Evolutionary conservation across 2,113 vertebrate genomes (phyloP), one percentile per base, ranked within the genome.

Genomic region (Propithecus coquereli): DNA sequence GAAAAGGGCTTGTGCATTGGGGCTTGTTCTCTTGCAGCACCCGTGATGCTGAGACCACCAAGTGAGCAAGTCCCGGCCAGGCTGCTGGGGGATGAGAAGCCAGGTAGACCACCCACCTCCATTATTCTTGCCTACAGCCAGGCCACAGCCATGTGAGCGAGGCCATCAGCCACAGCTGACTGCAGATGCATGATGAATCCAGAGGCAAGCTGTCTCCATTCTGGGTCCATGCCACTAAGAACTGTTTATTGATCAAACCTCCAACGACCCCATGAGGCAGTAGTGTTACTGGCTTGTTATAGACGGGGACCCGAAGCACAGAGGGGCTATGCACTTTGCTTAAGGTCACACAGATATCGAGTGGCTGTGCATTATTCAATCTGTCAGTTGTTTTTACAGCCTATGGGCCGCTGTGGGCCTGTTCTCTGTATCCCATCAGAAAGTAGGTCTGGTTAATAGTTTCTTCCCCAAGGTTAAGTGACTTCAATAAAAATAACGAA

Each of bases 21-120:
- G 79, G 27, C 3, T 30, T 2, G 27, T 27, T 54, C 66, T 71
- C 32, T 54, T 50, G 47, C 34, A 45, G 68, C 20, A 2, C 4
- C 5, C 8, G 27, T 70, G 37, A 59, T n/a, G 34, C 77, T 30
- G 45, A 77, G 52, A 52, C 34, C 22, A 1, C 25, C 14, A 17
- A 30, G 59, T 4, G 59, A 63, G 27, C 59, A 63, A 63, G 59
- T 25, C 59, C 59, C 10, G 25, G 6, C 43, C 20, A 32, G 54
- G 57, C 40, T 27, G 37, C 14, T 10, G 14, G 71, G 6, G 54
- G 50, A 32, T 0, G 45, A 43, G 76, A 66, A 18, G 22, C 8
- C 3, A 0, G 5, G 14, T 8, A 22, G 61, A 47, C 37, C 40
- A 3, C 34, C 20, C 14, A 43, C 12, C 34, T 23, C 65, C 12